Percentiles rank a stretch among this genome's conserved stretches.
phyloP scores from a whole-genome alignment of 2,797 vertebrate species.

The Sebastes hubbsi region DNA sequence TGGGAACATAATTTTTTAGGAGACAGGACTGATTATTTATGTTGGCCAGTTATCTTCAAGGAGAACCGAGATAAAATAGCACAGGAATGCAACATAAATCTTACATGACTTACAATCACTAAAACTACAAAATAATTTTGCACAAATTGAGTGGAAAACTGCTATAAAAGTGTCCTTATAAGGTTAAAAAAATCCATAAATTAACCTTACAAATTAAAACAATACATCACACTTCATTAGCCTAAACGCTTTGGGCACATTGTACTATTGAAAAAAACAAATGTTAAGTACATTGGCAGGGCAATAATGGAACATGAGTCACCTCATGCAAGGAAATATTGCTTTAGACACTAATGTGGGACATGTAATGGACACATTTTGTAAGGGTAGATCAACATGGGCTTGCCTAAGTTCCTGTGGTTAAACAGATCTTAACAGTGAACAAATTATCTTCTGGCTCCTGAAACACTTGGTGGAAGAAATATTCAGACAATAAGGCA shows the following conservation, averaged over 20 bases:
- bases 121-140: conserved; percentile 12
- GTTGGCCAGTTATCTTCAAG: conserved; percentile 11
- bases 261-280: conserved; percentile 13
- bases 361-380: conserved; percentile 31
- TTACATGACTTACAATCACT: background rate
- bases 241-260: conserved; percentile 16
- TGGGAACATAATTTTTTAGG: background rate
- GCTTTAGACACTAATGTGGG: conserved; percentile 34
- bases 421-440: conserved; percentile 18
- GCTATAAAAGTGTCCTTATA: background rate
- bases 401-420: conserved; percentile 7
- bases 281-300: conserved; percentile 20
- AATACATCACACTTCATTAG: conserved; percentile 15
- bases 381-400: conserved; percentile 9
- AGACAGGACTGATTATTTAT: background rate
- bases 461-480: conserved; percentile 34
- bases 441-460: conserved; percentile 38
- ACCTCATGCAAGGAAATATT: conserved; percentile 25
- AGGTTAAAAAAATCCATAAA: conserved; percentile 7
- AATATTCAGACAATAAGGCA: conserved; percentile 54
- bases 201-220: conserved; percentile 16
- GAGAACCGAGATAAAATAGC: background rate
- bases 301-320: conserved; percentile 21
- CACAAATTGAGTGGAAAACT: background rate
- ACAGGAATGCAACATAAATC: background rate